Evolutionary conservation across 2,888 invertebrate species (phyloP), one percentile per base, ranked within the genome.

Genomic region (Oxystoma pomonae): DNA sequence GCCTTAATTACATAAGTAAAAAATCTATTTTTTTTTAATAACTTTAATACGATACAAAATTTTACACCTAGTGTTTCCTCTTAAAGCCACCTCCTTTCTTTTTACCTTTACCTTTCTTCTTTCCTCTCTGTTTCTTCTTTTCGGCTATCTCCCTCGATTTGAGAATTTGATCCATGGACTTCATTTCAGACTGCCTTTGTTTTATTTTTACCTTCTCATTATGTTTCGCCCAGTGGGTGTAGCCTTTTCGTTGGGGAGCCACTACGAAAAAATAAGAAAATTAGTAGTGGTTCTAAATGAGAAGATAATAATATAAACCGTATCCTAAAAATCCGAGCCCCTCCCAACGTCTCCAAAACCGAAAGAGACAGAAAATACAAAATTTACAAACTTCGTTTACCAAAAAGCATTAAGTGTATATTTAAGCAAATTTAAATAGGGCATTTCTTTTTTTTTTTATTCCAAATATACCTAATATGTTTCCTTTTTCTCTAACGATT

Each of bases 191-290:
- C 77, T 79, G 70, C 57, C 78, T 78, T 70, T 85, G 83, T 77
- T 88, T 88, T 65, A 84, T 80, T 68, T 87, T 85, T 1, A 87
- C 64, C 66, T 92, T 90, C 65, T 88, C 87, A 79, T 92, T 93
- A 77, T 92, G 90, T 57, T 89, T 87, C 57, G 89, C 89, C 89
- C 91, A 92, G 73, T 88, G 90, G 0, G 90, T 90, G 62, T 88
- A 85, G 0, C 85, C 83, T 12, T 78, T 82, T 76, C 81, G 75
- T 69, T 78, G 65, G 59, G 75, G 73, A 52, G 70, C 52, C 58
- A 58, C 70, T 70, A 55, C 16, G 66, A 65, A 52, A 58, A 57
- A 50, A n/a, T 9, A 5, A 21, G 9, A 1, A 20, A 52, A 55
- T 57, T n/a, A n/a, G n/a, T n/a, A n/a, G n/a, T n/a, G n/a, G n/a